Conservation (phyloP, 2,888 invertebrate species). For the Pseudanteris insignis region DNA sequence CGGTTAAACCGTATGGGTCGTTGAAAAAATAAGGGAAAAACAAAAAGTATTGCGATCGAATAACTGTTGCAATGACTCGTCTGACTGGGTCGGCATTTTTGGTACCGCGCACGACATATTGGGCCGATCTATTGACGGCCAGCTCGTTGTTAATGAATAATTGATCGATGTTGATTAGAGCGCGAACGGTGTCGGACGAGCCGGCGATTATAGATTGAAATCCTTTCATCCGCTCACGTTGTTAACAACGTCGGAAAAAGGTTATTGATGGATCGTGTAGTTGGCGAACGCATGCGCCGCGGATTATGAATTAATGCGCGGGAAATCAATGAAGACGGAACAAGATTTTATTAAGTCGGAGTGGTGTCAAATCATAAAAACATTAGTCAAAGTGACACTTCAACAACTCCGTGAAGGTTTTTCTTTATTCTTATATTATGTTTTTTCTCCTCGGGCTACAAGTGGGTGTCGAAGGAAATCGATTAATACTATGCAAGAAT, state of each 20-base stretch:
- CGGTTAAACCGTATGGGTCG: not conserved
- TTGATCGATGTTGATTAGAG: conserved; percentile 35
- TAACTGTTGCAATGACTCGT: not conserved
- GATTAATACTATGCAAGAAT: too few species aligned
- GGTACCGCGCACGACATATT: conserved; percentile 3
- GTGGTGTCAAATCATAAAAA: conserved; percentile 33
- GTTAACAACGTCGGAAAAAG: conserved; percentile 30
- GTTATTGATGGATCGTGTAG: conserved; percentile 35
- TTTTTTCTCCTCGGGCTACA: not conserved
- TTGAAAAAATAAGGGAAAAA: too few species aligned
- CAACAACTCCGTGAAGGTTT: conserved; percentile 11
- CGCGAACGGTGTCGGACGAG: conserved; percentile 5
- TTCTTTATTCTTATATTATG: too few species aligned
- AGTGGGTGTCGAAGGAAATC: conserved; percentile 20
- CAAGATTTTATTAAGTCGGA: conserved; percentile 32
- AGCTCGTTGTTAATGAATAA: conserved; percentile 24
- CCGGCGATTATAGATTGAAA: conserved; percentile 26
- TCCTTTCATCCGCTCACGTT: conserved; percentile 32
- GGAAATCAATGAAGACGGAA: conserved; percentile 36
- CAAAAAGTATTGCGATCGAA: conserved; percentile 6
- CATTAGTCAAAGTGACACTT: conserved; percentile 39
- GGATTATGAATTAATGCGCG: conserved; percentile 27
- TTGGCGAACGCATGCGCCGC: conserved; percentile 19
- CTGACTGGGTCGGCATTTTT: conserved; percentile 1
- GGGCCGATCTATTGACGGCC: conserved; percentile 10